These are phyloP conservation scores for Salvator merianae DNA, from an alignment of 2,113 vertebrate species.

Conservation along the genomic window DNA sequence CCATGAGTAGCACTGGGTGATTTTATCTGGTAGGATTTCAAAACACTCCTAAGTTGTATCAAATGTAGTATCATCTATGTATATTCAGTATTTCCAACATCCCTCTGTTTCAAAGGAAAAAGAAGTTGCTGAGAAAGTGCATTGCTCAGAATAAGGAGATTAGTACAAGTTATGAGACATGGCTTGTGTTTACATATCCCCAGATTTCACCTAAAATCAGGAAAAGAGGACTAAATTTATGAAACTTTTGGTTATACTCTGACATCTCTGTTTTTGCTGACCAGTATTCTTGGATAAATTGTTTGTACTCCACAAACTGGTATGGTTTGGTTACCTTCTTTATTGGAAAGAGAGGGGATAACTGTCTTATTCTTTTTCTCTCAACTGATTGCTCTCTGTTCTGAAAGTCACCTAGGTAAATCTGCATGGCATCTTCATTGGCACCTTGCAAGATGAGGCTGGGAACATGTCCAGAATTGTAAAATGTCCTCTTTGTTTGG, in stretches of 20 bases:
- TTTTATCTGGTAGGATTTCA: background rate
- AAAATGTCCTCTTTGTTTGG: no score
- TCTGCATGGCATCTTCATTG: background rate
- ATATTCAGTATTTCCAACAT: background rate
- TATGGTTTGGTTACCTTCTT: background rate
- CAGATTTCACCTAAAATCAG: background rate
- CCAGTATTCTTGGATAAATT: background rate
- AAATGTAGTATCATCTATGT: background rate
- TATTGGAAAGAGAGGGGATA: no score
- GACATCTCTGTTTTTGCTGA: no score
- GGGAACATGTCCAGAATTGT: no score
- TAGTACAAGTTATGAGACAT: background rate
- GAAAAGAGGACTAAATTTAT: background rate
- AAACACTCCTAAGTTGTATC: background rate
- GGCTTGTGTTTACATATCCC: background rate
- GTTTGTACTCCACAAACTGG: background rate
- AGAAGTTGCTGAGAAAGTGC: background rate
- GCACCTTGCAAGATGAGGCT: no score
- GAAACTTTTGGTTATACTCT: no score
- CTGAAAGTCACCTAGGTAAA: background rate
- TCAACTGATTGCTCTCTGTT: background rate
- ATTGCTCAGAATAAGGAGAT: background rate
- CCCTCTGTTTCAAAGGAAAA: background rate
- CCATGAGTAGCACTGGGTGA: no score
- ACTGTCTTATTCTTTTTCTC: background rate